Conservation (phyloP, 2,113 vertebrate species). For the Orthonyx spaldingii region DNA sequence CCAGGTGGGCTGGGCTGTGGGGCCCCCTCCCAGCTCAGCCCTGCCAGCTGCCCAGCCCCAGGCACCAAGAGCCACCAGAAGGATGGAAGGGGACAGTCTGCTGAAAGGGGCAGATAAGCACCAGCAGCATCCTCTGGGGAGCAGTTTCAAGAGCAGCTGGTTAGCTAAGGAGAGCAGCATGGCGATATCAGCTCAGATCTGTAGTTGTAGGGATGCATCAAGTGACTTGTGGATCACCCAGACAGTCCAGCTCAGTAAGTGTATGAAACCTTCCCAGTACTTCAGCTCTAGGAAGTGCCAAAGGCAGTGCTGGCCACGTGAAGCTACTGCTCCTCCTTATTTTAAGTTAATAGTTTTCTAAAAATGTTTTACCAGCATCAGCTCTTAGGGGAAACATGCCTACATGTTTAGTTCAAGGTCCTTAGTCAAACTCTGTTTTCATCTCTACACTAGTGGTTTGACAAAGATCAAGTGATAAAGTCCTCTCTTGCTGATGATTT, state of each 20-base stretch:
- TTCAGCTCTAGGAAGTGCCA: not conserved
- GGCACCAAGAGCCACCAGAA: not conserved
- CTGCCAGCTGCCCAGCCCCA: fast-evolving
- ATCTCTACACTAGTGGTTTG: not conserved
- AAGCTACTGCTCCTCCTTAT: not conserved
- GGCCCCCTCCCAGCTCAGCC: not conserved
- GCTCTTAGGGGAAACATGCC: not conserved
- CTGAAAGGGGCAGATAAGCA: not conserved
- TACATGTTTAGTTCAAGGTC: not conserved
- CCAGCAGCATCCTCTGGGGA: fast-evolving
- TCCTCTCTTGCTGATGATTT: not conserved
- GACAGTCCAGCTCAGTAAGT: not conserved
- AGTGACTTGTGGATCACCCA: not conserved
- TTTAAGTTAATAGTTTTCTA: not conserved
- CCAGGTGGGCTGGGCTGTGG: not conserved
- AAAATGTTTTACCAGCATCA: not conserved
- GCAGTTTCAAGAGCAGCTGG: not conserved
- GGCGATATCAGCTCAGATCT: not conserved
- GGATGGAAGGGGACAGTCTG: not conserved
- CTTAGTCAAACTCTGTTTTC: not conserved
- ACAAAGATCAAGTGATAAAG: not conserved
- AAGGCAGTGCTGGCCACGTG: not conserved
- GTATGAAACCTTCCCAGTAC: not conserved
- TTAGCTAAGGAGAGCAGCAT: not conserved
- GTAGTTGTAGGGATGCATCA: not conserved